Evolutionary conservation across 2,888 invertebrate species (phyloP).

Genomic region (Muschampia plurimacula): DNA sequence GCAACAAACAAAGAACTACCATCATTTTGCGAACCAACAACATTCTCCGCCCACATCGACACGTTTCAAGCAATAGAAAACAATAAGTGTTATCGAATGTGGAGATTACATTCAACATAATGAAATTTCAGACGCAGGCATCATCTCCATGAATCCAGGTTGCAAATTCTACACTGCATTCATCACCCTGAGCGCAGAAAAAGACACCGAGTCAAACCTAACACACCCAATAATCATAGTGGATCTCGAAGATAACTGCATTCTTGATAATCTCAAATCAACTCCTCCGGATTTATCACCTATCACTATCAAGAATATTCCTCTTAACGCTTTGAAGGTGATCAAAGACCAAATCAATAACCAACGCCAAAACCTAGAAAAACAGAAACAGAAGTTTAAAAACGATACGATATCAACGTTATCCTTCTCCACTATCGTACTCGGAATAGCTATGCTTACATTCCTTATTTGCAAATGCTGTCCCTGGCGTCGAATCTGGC

Average conservation of each 20-base stretch:
- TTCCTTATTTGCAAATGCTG: no score
- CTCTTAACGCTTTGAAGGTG: neutral
- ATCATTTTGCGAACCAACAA: no score
- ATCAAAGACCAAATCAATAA: neutral
- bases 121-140: slow-evolving; percentile 8
- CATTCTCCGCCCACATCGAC: no score
- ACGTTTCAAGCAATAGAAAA: no score
- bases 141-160: neutral
- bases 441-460: no score
- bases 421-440: no score
- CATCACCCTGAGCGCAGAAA: neutral
- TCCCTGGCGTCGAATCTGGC: no score
- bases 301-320: neutral
- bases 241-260: neutral
- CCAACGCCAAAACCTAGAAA: neutral
- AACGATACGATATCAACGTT: neutral
- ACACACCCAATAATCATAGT: neutral
- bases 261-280: neutral
- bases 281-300: neutral
- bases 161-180: slow-evolving; percentile 2
- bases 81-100: neutral
- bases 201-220: neutral
- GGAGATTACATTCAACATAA: slow-evolving; percentile 3
- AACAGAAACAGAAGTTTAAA: neutral
- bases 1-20: no score